These are phyloP conservation scores for Podabrus alpinus DNA, from an alignment of 2,888 invertebrate genomes.

Conservation along the genomic window DNA sequence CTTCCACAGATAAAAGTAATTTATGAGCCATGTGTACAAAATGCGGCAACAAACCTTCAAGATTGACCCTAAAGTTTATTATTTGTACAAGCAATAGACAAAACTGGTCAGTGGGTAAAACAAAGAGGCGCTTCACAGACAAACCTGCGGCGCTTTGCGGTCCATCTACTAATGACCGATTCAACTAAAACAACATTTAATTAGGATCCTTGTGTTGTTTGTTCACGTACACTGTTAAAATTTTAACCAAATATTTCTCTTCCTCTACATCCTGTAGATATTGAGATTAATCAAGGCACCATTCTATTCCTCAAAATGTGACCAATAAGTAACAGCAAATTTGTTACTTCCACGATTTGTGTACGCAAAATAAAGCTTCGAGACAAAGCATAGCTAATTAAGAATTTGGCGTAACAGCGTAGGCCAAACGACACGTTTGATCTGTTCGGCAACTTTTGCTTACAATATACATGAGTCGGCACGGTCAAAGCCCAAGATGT, in stretches of 20 bases:
- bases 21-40: conserved; percentile 4
- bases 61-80: conserved; percentile 14
- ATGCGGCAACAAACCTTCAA: conserved; percentile 7
- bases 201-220: conserved; percentile 48
- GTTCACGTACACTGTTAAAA: conserved; percentile 35
- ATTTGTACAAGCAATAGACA: conserved; percentile 31
- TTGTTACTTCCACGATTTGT: background rate
- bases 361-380: background rate
- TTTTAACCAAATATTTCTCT: background rate
- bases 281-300: too few relatives aligned
- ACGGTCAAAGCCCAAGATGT: conserved; percentile 32
- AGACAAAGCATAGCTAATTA: conserved; percentile 11
- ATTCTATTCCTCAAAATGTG: background rate
- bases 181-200: conserved; percentile 55
- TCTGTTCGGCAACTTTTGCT: conserved; percentile 12
- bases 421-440: conserved; percentile 18
- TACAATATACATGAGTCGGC: conserved; percentile 23
- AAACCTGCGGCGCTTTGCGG: conserved; percentile 48
- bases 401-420: conserved; percentile 25
- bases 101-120: conserved; percentile 26
- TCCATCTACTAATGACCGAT: conserved; percentile 52
- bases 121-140: conserved; percentile 33
- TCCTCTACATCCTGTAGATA: too few relatives aligned
- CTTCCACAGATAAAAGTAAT: conserved; percentile 3
- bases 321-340: background rate